Evolutionary conservation across 2,888 invertebrate genomes (phyloP).

Genomic region (Hirtodrosophila duncani): DNA sequence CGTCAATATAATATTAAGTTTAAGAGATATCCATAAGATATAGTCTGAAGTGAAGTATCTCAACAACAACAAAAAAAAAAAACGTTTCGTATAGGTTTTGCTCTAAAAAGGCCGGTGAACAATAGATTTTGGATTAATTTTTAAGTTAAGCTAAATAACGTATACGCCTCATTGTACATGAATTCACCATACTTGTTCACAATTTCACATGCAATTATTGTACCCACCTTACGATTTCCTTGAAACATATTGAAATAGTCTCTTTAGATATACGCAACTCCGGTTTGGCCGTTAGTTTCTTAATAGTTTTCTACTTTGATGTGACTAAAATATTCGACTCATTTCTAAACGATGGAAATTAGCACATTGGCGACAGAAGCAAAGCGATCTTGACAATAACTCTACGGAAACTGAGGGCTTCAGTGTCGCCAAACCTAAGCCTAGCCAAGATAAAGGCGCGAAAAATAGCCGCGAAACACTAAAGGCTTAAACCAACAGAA

Average conservation of each 20-base stretch:
- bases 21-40: no score
- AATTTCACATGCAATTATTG: neutral
- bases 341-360: constrained; percentile 20
- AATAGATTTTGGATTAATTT: no score
- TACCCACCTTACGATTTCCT: constrained; percentile 34
- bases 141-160: no score
- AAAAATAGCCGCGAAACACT: constrained; percentile 17
- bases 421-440: constrained; percentile 26
- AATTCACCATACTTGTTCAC: neutral
- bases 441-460: constrained; percentile 47
- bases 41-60: no score
- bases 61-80: no score
- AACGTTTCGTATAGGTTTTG: no score
- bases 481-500: constrained; percentile 12
- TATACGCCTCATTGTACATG: no score
- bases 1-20: no score
- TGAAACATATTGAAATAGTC: constrained; percentile 14
- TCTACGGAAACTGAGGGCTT: constrained; percentile 41
- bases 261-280: no score
- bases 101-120: no score
- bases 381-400: constrained; percentile 58
- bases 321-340: constrained; percentile 17
- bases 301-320: constrained; percentile 13
- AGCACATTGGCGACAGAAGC: constrained; percentile 33
- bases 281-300: no score